Conservation (phyloP, 2,113 vertebrate species). For the Eupsittula cactorum region DNA sequence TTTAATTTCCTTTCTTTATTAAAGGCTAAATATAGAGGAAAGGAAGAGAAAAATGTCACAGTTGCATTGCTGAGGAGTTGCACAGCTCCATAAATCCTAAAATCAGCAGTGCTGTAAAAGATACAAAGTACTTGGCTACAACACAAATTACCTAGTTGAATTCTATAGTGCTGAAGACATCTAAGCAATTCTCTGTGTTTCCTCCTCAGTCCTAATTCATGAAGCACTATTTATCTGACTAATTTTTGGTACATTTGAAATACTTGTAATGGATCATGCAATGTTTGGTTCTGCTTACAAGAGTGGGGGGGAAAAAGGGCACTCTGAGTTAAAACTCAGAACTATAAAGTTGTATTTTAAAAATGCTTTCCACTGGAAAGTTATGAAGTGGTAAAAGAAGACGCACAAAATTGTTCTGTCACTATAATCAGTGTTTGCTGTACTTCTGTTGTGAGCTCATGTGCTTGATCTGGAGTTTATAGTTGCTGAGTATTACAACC, state of each 20-base stretch:
- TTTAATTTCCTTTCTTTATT: slow-evolving; percentile 60
- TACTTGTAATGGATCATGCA: not conserved
- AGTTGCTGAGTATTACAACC: not conserved
- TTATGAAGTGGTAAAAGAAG: not conserved
- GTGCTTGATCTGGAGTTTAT: not conserved
- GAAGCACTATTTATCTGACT: not conserved
- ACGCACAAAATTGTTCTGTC: not conserved
- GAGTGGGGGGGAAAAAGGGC: not conserved
- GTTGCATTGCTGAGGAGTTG: not conserved
- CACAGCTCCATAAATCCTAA: slow-evolving; percentile 2
- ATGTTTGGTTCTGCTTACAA: not conserved
- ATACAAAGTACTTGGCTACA: not conserved
- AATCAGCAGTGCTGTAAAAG: slow-evolving; percentile 13
- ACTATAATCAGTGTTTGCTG: not conserved
- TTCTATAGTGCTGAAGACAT: not conserved
- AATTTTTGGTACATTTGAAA: not conserved
- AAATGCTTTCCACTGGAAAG: not conserved
- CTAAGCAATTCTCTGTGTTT: not conserved
- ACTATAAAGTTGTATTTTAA: not conserved
- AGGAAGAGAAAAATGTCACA: not conserved
- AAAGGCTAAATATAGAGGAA: not conserved
- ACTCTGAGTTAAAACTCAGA: not conserved
- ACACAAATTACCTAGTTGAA: not conserved
- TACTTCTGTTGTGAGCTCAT: not conserved
- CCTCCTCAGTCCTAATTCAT: not conserved